Evolutionary conservation across 2,113 vertebrate species (phyloP).

Genomic region (Zapornia atra): DNA sequence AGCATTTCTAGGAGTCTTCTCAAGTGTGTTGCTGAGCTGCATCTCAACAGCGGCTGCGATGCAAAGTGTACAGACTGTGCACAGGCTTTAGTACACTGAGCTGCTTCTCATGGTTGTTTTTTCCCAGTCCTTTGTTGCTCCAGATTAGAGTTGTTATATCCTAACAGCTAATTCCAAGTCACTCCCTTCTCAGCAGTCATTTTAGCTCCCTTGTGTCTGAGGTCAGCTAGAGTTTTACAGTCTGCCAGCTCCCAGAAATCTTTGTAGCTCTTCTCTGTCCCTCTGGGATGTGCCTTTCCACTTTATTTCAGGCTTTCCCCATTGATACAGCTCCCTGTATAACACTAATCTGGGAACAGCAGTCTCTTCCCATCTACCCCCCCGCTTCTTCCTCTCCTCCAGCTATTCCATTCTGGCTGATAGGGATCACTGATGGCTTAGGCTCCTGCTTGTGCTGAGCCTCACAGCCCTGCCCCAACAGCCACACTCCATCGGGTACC

Average conservation of each 20-base stretch:
- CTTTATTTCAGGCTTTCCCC: not conserved
- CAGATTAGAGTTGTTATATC: not conserved
- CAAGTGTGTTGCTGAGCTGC: not conserved
- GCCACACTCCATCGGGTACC: constrained; percentile 4
- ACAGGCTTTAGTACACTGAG: not conserved
- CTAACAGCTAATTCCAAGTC: not conserved
- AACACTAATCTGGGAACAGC: not conserved
- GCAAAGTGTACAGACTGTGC: not conserved
- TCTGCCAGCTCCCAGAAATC: not conserved
- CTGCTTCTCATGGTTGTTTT: not conserved
- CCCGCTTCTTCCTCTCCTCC: not conserved
- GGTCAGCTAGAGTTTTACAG: constrained; percentile 31
- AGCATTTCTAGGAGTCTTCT: not conserved
- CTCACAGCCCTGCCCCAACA: not conserved
- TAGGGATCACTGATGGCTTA: not conserved
- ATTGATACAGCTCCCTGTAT: not conserved
- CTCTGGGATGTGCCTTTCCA: not conserved
- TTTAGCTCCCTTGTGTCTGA: not conserved
- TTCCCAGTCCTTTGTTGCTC: not conserved
- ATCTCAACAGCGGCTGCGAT: not conserved
- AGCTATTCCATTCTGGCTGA: not conserved
- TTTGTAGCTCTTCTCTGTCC: not conserved
- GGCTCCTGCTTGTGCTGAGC: not conserved
- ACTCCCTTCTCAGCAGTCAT: not conserved
- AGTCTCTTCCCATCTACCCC: not conserved